Base-by-base conservation (phyloP, 1,140 invertebrate genomes). In the Anthonomus grandis region DNA sequence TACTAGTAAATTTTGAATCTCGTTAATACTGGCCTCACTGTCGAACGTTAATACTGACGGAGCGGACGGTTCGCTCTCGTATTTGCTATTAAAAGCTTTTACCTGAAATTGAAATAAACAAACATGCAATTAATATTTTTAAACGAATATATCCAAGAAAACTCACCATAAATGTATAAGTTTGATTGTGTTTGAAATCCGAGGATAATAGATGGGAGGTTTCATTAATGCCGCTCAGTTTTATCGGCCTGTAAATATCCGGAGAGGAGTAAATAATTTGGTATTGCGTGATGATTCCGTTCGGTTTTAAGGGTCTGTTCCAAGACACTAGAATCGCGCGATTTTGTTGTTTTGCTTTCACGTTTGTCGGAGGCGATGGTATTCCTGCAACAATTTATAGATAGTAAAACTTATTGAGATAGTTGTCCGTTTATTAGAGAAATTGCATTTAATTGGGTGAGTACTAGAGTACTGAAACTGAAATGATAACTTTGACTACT, bases 161-260 rank as follows among this genome's bases (percentile, higher is more conserved):
- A 74, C 74, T 75, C 70, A 87, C 86, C 84, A 85, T 89, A 73
- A 91, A 89, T 0, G 83, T 83, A 70, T 91, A 91, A 48, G 81
- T 81, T 3, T 67, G 72, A 15, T 80, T 78, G 13, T 82, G 77
- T 45, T 79, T 74, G 61, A 88, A 90, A 52, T 77, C 75, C 3
- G 79, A 70, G 18, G 76, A 76, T 4, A 85, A 70, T 2, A 80
- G 60, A 18, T 79, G 74, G 2, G 79, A 25, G 66, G 81, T 66
- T 74, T 83, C 65, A 66, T 71, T 70, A n/a, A n/a, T n/a, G 9
- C 63, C 66, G 34, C 38, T 56, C 15, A 69, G 25, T 37, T 50
- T 60, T 17, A 68, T 63, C 23, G 69, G 63, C 37, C 71, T 57
- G n/a, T n/a, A n/a, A n/a, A n/a, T n/a, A 2, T 47, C 48, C n/a